A percentile compares a stretch with the other conserved stretches of the same genome.
These are phyloP conservation scores for Dendrophyllia cribrosa DNA, from an alignment of 64 coral and sea anemone genomes.

Conservation along the genomic window DNA sequence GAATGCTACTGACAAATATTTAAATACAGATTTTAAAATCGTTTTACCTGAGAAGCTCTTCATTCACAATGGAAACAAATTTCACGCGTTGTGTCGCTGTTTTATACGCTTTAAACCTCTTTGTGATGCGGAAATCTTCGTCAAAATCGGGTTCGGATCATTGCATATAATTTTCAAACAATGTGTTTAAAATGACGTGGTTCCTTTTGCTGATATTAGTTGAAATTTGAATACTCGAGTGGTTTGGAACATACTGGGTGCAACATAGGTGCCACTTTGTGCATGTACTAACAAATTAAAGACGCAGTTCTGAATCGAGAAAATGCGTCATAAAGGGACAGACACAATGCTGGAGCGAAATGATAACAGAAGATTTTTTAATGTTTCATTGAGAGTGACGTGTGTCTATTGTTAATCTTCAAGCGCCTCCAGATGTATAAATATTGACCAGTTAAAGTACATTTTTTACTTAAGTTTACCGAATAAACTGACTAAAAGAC, in stretches of 20 bases:
- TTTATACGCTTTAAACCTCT: too few relatives aligned
- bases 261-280: not conserved
- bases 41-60: too few relatives aligned
- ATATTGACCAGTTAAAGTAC: not conserved
- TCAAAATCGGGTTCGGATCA: not conserved
- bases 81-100: too few relatives aligned
- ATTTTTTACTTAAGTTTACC: not conserved
- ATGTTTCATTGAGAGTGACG: not conserved
- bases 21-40: too few relatives aligned
- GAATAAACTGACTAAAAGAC: not conserved
- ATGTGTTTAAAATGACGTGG: not conserved
- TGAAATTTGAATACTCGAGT: slow-evolving; percentile 43
- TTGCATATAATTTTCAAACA: not conserved
- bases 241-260: slow-evolving; percentile 1
- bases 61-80: too few relatives aligned
- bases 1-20: too few relatives aligned
- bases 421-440: not conserved
- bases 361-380: not conserved
- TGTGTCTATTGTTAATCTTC: not conserved
- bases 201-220: not conserved
- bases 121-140: too few relatives aligned
- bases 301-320: not conserved
- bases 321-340: slow-evolving; percentile 9
- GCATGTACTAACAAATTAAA: not conserved
- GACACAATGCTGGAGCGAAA: not conserved